Percentiles rank a stretch among this genome's conserved stretches.
Evolutionary conservation across 2,113 vertebrate genomes (phyloP).

Genomic region (Rhinolophus sinicus): DNA sequence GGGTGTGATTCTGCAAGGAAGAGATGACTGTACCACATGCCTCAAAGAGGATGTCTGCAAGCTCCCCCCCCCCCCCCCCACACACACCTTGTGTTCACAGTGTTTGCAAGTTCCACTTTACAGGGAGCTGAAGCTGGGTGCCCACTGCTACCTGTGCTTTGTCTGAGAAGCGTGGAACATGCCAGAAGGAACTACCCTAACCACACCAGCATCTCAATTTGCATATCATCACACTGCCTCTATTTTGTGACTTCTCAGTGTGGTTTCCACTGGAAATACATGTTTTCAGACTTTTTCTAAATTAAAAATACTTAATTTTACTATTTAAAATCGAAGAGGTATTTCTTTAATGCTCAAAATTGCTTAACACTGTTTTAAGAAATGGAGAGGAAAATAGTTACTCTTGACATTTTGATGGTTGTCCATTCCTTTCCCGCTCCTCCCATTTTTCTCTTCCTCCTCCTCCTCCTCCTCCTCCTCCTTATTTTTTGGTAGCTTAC

Average conservation of each 20-base stretch:
- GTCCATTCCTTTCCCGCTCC: background rate
- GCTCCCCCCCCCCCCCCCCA: too few relatives aligned
- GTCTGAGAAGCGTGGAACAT: background rate
- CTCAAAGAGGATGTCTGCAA: background rate
- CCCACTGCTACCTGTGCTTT: background rate
- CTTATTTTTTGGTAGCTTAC: background rate
- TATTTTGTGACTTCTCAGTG: background rate
- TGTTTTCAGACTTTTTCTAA: background rate
- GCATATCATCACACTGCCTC: background rate
- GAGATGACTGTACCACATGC: constrained; percentile 63
- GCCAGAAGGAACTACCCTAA: background rate
- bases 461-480: background rate
- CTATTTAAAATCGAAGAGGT: background rate
- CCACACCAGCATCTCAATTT: background rate
- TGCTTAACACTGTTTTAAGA: background rate
- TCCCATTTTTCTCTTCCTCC: background rate
- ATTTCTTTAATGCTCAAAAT: background rate
- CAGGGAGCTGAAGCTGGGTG: background rate
- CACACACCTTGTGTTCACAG: background rate
- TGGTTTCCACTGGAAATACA: background rate
- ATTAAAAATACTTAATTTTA: background rate
- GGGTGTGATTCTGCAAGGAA: constrained; percentile 73
- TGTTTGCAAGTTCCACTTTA: background rate
- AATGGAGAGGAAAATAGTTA: background rate
- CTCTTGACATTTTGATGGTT: background rate